phyloP scores from a whole-genome alignment of 2,888 invertebrate genomes.

The Watsonalla cultraria region DNA sequence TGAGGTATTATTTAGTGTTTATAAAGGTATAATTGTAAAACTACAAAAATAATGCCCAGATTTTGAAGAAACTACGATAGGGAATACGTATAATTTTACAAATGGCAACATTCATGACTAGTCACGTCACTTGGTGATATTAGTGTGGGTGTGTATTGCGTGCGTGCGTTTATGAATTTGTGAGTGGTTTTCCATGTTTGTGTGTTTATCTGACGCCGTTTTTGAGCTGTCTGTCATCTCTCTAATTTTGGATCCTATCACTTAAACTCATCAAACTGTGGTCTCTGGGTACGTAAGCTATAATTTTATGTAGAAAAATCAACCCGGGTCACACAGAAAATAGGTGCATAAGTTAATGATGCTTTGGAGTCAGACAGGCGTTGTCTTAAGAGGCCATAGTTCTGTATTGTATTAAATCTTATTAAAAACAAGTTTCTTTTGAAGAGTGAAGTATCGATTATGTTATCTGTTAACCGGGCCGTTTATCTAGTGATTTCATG shows the following conservation, averaged over 20 bases:
- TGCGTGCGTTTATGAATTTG: constrained; percentile 54
- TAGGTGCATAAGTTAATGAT: constrained; percentile 22
- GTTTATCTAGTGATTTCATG: constrained; percentile 55
- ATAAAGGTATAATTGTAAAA: background rate
- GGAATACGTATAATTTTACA: constrained; percentile 1
- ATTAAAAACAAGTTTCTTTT: constrained; percentile 29
- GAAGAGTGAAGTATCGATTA: constrained; percentile 30
- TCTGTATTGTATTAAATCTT: constrained; percentile 20
- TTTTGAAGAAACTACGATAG: background rate
- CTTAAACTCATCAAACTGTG: constrained; percentile 72
- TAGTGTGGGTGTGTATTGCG: constrained; percentile 57
- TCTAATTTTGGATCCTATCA: constrained; percentile 73
- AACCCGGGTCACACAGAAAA: constrained; percentile 26
- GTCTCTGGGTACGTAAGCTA: constrained; percentile 62
- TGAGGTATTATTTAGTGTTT: background rate
- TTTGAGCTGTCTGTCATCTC: constrained; percentile 63
- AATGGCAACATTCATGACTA: constrained; percentile 43
- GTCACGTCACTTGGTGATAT: constrained; percentile 32
- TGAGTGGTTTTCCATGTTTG: constrained; percentile 65
- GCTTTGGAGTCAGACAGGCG: constrained; percentile 59
- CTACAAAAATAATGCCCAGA: too few species aligned
- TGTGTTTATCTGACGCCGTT: constrained; percentile 73
- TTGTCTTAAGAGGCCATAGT: constrained; percentile 47
- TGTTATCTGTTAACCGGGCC: constrained; percentile 49
- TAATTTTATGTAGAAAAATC: constrained; percentile 22